Base-by-base conservation (phyloP, 1,140 invertebrate genomes). In the Mercenaria mercenaria region DNA sequence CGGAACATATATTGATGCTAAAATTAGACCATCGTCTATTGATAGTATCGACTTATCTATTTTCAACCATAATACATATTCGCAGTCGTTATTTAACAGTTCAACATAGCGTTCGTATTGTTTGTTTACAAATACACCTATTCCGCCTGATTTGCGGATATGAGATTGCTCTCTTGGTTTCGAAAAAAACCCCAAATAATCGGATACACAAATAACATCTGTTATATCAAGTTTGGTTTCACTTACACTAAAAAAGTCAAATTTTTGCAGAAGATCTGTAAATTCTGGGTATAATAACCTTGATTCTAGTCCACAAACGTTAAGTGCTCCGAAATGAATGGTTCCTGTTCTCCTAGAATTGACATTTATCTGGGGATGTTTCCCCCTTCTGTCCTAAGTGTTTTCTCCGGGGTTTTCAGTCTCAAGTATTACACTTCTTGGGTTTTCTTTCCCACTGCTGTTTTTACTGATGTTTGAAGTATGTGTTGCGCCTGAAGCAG, bases 201-300 rank as follows among this genome's bases (percentile, higher is more conserved):
- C 6, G 13, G 23, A 10, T n/a, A n/a, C n/a, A n/a, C n/a, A n/a
- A n/a, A n/a, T n/a, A n/a, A n/a, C n/a, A n/a, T n/a, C n/a, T n/a
- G n/a, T n/a, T n/a, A n/a, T n/a, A n/a, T n/a, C n/a, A n/a, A n/a
- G n/a, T n/a, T n/a, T n/a, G n/a, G n/a, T 34, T 72, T 72, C 69
- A 20, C 13, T 72, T 15, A 72, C 69, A 34, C 69, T 20, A n/a
- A 72, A 72, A 15, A 72, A 26, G n/a, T 72, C 69, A 72, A 72
- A 32, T 72, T 72, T 10, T 13, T 72, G 10, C 8, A 72, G 4
- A 72, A 72, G 69, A 18, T 72, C 39, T 11, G 34, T 72, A 37
- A 37, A 32, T 34, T 72, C n/a, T n/a, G n/a, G n/a, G n/a, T n/a
- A n/a, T n/a, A n/a, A n/a, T n/a, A n/a, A n/a, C n/a, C n/a, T n/a